A percentile compares a stretch with the other conserved stretches of the same genome.
These are phyloP conservation scores for Corythornis vintsioides DNA, from an alignment of 2,113 vertebrate genomes.

Conservation along the genomic window DNA sequence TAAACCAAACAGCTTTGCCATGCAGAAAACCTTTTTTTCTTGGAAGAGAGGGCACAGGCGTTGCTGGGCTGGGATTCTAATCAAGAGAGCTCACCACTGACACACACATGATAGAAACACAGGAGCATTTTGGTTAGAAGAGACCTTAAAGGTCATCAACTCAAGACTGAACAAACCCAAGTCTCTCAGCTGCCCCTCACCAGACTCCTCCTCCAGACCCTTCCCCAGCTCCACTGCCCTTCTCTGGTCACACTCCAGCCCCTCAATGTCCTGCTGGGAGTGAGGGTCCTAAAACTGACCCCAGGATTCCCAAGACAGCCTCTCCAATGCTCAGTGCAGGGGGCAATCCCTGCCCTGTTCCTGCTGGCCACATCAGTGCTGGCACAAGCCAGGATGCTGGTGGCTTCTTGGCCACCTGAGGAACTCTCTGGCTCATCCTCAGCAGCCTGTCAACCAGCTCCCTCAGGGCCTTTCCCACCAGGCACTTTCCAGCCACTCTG, in stretches of 20 bases:
- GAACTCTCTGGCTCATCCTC: background rate
- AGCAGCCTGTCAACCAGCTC: background rate
- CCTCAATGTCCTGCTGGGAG: too few relatives aligned
- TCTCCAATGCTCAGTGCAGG: too few relatives aligned
- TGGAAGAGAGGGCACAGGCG: background rate
- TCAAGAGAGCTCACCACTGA: rapidly evolving
- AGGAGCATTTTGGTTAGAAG: too few relatives aligned
- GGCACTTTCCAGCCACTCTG: background rate
- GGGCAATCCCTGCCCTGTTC: background rate
- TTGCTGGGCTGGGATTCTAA: background rate
- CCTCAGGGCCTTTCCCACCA: background rate
- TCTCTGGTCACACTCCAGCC: too few relatives aligned
- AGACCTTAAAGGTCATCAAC: too few relatives aligned
- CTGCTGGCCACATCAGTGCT: background rate
- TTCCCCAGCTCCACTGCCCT: too few relatives aligned
- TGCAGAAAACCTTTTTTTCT: background rate
- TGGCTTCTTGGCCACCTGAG: background rate
- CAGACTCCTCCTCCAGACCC: too few relatives aligned
- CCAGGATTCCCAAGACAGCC: too few relatives aligned
- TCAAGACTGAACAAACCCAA: too few relatives aligned
- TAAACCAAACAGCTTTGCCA: background rate
- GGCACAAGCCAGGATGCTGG: background rate
- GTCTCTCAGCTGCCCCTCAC: too few relatives aligned
- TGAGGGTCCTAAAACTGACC: too few relatives aligned
- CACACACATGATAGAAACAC: too few relatives aligned